Percentiles rank a stretch among this genome's conserved stretches.
These are phyloP conservation scores for Yponomeuta cagnagella DNA, from an alignment of 2,888 invertebrate species.

Conservation along the genomic window DNA sequence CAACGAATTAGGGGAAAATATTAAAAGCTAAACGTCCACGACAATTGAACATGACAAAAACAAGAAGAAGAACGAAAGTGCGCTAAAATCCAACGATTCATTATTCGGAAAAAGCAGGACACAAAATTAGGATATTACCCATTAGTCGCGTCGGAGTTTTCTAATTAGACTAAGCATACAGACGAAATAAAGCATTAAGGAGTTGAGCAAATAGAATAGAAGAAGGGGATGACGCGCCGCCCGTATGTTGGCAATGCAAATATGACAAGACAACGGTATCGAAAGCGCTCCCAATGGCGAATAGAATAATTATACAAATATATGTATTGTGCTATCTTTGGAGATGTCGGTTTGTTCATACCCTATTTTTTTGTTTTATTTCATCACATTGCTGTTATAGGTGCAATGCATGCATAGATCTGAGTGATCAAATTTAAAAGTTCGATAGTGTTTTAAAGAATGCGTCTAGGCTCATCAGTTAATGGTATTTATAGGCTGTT, in stretches of 20 bases:
- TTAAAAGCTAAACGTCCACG: background rate
- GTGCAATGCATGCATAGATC: too few relatives aligned
- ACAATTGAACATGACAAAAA: background rate
- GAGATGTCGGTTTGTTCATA: background rate
- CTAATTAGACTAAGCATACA: slow-evolving; percentile 73
- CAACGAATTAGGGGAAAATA: background rate
- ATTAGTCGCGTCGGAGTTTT: slow-evolving; percentile 60
- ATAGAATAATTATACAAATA: slow-evolving; percentile 12
- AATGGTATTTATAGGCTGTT: too few relatives aligned
- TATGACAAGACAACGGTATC: slow-evolving; percentile 45
- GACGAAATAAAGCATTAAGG: slow-evolving; percentile 73
- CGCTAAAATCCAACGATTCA: slow-evolving; percentile 2
- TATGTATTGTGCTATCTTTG: background rate
- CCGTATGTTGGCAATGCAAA: slow-evolving; percentile 57
- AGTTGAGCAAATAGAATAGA: slow-evolving; percentile 63
- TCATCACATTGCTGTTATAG: too few relatives aligned
- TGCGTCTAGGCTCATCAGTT: too few relatives aligned
- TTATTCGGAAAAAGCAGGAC: slow-evolving; percentile 13
- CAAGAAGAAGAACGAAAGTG: background rate
- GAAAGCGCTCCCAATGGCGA: slow-evolving; percentile 7
- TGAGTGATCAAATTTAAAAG: too few relatives aligned
- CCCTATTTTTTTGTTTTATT: background rate
- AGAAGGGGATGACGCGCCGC: slow-evolving; percentile 45
- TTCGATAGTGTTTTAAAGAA: too few relatives aligned
- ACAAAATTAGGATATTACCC: slow-evolving; percentile 57